Evolutionary conservation across 2,113 vertebrate genomes (phyloP).

Genomic region (Nothocercus julius): DNA sequence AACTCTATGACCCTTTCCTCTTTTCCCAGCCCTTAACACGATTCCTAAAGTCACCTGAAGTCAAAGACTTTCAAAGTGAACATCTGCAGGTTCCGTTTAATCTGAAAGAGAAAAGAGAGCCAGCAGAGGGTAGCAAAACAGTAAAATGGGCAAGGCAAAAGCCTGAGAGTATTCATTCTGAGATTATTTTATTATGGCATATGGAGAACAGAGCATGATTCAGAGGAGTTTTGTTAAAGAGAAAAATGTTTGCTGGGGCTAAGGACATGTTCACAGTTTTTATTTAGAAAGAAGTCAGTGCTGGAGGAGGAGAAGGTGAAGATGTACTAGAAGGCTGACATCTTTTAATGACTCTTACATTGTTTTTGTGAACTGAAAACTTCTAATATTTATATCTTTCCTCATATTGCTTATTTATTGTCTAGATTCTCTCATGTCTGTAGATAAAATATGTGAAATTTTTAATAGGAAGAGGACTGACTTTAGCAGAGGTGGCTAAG

Average conservation of each 20-base stretch:
- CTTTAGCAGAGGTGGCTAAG: not conserved
- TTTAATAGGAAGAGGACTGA: not conserved
- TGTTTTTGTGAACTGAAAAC: not conserved
- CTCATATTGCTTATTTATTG: not conserved
- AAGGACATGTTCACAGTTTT: not conserved
- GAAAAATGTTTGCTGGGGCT: not conserved
- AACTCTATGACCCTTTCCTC: not conserved
- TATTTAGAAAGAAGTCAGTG: not conserved
- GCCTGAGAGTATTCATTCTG: not conserved
- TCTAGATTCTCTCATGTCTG: not conserved
- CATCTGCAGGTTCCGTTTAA: not conserved
- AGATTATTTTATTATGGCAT: not conserved
- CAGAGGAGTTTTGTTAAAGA: not conserved
- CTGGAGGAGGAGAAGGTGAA: not conserved
- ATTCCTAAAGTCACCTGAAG: not conserved
- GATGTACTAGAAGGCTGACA: not conserved
- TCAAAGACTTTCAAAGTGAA: not conserved
- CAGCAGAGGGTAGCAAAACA: constrained; percentile 61
- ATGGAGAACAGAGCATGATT: not conserved
- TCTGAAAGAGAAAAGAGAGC: not conserved
- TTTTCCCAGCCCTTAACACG: not conserved
- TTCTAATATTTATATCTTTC: not conserved
- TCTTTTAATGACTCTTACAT: not conserved
- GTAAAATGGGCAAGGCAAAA: not conserved
- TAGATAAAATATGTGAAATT: not conserved